A percentile compares a stretch with the other conserved stretches of the same genome.
Evolutionary conservation across 2,113 vertebrate species (phyloP).

Genomic region (Pelmatolapia mariae): DNA sequence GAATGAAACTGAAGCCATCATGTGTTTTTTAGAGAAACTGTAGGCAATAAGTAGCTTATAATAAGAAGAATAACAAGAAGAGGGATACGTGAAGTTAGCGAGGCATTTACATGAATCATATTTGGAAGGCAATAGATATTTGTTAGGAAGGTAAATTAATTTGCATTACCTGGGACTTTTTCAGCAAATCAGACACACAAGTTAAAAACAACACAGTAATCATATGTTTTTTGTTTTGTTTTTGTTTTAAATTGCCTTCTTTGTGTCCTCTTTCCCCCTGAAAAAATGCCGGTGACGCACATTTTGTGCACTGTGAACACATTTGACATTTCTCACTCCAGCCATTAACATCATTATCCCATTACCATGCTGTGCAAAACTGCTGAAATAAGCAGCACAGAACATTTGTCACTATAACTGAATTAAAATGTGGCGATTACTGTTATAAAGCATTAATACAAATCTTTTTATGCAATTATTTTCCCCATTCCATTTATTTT

Average conservation of each 20-base stretch:
- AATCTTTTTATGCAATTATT: conserved; percentile 13
- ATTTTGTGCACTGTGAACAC: not conserved
- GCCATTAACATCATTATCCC: conserved; percentile 39
- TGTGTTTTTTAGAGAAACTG: not conserved
- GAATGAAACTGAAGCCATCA: not conserved
- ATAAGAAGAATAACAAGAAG: not conserved
- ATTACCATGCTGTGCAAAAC: conserved; percentile 33
- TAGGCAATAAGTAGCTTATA: not conserved
- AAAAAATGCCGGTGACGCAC: not conserved
- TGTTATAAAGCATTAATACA: conserved; percentile 16
- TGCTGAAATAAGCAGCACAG: conserved; percentile 1
- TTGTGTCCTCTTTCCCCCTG: not conserved
- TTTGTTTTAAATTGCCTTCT: not conserved
- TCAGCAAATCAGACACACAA: not conserved
- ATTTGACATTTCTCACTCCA: conserved; percentile 17
- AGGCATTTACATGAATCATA: conserved; percentile 13
- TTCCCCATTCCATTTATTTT: conserved; percentile 7
- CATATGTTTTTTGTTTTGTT: not conserved
- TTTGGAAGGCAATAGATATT: conserved; percentile 7
- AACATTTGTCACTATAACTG: conserved; percentile 27
- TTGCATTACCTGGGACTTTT: not conserved
- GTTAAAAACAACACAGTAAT: not conserved
- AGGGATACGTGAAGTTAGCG: not conserved
- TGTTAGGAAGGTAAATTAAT: not conserved
- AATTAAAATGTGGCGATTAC: conserved; percentile 25